phyloP scores from a whole-genome alignment of 2,797 vertebrate species.

The Crenuchus spilurus region DNA sequence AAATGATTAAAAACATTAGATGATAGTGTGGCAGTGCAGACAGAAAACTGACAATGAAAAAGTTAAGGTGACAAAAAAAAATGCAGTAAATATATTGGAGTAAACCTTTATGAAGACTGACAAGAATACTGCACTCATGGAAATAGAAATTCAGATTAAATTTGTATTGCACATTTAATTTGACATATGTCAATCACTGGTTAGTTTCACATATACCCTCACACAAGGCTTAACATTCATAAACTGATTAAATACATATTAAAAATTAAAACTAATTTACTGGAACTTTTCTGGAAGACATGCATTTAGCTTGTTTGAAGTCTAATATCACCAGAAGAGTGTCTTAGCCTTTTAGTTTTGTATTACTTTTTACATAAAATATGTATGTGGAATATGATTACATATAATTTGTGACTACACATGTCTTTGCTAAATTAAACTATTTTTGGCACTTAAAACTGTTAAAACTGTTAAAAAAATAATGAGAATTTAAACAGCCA shows the following conservation, averaged over 20 bases:
- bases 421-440: too few relatives aligned
- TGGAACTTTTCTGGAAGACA: too few relatives aligned
- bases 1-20: too few relatives aligned
- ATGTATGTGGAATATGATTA: too few relatives aligned
- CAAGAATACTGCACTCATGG: background rate
- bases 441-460: too few relatives aligned
- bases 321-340: too few relatives aligned
- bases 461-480: too few relatives aligned
- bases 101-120: background rate
- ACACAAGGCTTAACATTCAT: background rate
- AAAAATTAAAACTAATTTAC: conserved; percentile 11
- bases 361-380: too few relatives aligned
- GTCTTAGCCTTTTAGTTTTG: background rate
- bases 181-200: background rate
- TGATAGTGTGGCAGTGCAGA: too few relatives aligned
- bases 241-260: background rate
- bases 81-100: background rate
- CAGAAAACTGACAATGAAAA: background rate
- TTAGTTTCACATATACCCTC: background rate
- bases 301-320: too few relatives aligned
- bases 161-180: conserved; percentile 12
- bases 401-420: too few relatives aligned
- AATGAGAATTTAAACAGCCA: too few relatives aligned
- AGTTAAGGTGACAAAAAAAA: background rate
- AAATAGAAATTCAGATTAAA: background rate